phyloP scores from a whole-genome alignment of 2,888 invertebrate species.

The Kryphioiulus occultus region DNA sequence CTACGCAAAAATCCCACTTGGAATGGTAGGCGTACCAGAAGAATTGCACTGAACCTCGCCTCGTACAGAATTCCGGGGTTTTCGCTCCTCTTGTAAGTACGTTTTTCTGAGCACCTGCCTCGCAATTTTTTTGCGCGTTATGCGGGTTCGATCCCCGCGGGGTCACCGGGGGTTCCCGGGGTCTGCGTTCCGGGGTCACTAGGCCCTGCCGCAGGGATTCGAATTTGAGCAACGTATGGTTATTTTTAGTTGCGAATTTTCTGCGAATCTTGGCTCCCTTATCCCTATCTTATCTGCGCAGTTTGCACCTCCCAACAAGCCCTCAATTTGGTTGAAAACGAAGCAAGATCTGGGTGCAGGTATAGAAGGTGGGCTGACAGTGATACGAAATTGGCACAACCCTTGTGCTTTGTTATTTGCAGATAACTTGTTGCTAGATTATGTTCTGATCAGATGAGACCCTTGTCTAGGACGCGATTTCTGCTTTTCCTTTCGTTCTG shows the following conservation, averaged over 20 bases:
- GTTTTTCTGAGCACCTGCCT: neutral
- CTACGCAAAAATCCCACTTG: neutral
- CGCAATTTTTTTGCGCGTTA: neutral
- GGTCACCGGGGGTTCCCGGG: neutral
- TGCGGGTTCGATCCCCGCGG: neutral
- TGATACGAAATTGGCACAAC: neutral
- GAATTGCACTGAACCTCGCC: neutral
- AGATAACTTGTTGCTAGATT: conserved; percentile 30
- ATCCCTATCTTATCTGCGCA: conserved; percentile 3
- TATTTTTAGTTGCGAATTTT: neutral
- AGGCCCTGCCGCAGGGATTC: neutral
- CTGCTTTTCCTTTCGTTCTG: conserved; percentile 37
- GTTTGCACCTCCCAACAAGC: neutral
- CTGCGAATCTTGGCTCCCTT: neutral
- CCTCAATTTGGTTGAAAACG: neutral
- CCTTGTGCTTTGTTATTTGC: neutral
- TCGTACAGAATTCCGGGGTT: neutral
- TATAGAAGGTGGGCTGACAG: neutral
- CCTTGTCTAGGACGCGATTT: neutral
- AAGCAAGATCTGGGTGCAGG: neutral
- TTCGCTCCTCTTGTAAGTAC: neutral
- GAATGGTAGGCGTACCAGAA: neutral
- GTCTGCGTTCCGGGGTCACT: neutral
- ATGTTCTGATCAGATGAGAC: conserved; percentile 18
- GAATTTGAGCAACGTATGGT: neutral